Evolutionary conservation across 2,888 invertebrate genomes (phyloP).

Genomic region (Chymomyza procnemis): DNA sequence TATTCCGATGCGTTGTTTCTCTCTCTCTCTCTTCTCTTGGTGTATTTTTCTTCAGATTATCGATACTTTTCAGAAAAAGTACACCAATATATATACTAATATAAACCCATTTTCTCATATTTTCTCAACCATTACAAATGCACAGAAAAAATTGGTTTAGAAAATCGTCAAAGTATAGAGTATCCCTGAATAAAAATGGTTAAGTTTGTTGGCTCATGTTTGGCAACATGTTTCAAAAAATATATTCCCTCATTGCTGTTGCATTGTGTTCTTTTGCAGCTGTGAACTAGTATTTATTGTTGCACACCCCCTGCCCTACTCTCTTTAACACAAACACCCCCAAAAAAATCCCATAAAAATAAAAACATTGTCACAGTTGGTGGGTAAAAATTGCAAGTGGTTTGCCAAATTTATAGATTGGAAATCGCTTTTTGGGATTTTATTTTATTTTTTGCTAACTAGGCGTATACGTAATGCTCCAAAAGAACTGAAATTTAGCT

Average conservation of each 20-base stretch:
- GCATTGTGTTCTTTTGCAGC: constrained; percentile 26
- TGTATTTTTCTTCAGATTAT: too few relatives aligned
- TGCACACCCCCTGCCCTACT: constrained; percentile 37
- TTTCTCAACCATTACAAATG: background rate
- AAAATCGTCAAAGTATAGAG: constrained; percentile 11
- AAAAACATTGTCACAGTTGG: constrained; percentile 12
- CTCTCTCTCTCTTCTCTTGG: too few relatives aligned
- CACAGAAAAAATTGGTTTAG: background rate
- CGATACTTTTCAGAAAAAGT: too few relatives aligned
- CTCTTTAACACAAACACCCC: too few relatives aligned
- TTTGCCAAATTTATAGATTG: constrained; percentile 46
- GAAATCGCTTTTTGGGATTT: constrained; percentile 24
- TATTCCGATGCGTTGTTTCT: too few relatives aligned
- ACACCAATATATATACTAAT: too few relatives aligned
- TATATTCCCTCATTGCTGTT: constrained; percentile 60
- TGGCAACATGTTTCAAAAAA: constrained; percentile 67
- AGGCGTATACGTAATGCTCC: constrained; percentile 40
- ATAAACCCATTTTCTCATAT: background rate
- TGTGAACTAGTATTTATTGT: constrained; percentile 63
- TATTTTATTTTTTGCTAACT: constrained; percentile 12
- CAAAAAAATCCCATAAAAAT: background rate
- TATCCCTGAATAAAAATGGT: constrained; percentile 18
- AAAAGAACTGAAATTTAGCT: background rate
- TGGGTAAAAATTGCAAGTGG: constrained; percentile 26
- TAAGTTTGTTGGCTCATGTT: constrained; percentile 46